A percentile compares a stretch with the other conserved stretches of the same genome.
Conservation (phyloP, 2,797 vertebrate species). For the Malurus leucopterus region DNA sequence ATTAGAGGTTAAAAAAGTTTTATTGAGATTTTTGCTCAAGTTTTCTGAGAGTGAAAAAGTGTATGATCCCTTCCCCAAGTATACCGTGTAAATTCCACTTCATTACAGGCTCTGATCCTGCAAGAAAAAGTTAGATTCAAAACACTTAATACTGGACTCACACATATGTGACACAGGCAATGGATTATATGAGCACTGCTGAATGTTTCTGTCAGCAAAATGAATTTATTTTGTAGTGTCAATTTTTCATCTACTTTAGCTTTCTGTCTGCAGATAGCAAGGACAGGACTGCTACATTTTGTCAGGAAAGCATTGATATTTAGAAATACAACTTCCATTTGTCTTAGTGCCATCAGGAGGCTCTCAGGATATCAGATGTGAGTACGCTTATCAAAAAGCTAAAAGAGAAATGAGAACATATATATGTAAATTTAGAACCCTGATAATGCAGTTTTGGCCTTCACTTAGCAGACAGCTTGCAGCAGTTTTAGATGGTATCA, state of each 20-base stretch:
- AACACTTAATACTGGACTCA: background rate
- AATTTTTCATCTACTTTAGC: background rate
- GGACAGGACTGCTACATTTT: background rate
- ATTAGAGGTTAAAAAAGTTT: background rate
- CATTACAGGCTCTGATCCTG: background rate
- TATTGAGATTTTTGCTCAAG: background rate
- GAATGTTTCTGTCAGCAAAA: background rate
- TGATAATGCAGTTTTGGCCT: background rate
- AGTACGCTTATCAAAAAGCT: rapidly evolving
- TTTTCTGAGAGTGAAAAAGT: background rate
- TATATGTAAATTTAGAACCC: background rate
- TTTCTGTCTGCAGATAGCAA: background rate
- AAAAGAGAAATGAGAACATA: background rate
- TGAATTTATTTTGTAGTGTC: background rate
- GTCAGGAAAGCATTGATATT: rapidly evolving
- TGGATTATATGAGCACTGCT: background rate
- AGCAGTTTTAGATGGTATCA: conserved; percentile 25
- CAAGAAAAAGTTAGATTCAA: background rate
- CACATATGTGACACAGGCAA: rapidly evolving
- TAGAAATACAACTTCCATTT: background rate
- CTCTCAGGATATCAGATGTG: background rate
- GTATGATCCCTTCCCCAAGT: background rate
- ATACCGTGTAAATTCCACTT: background rate
- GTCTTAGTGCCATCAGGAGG: background rate
- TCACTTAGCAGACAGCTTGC: background rate